A percentile compares a stretch with the other conserved stretches of the same genome.
Conservation (phyloP, 2,113 vertebrate species). For the Tilapia sparmanii region DNA sequence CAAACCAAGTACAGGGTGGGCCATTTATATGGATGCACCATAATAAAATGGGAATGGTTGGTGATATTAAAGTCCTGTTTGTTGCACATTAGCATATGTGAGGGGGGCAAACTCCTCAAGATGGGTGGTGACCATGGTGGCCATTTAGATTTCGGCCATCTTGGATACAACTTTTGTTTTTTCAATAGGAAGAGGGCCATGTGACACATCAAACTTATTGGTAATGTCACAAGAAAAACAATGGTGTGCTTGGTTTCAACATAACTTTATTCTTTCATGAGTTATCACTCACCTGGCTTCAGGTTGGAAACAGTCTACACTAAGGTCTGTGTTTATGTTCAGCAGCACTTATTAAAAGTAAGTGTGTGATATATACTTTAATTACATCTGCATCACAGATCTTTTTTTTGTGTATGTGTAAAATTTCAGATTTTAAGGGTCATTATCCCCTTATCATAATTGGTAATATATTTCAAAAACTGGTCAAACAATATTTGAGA, state of each 20-base stretch:
- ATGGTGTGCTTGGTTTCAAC: not conserved
- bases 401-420: not conserved
- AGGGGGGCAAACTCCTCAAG: too few species aligned
- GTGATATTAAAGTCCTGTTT: not conserved
- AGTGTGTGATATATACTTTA: not conserved
- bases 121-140: too few species aligned
- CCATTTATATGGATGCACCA: not conserved
- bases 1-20: not conserved
- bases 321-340: not conserved
- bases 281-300: not conserved
- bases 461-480: not conserved
- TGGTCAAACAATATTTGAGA: not conserved
- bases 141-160: too few species aligned
- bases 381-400: not conserved
- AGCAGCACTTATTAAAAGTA: not conserved
- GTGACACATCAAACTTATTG: too few species aligned
- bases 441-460: not conserved
- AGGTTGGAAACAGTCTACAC: not conserved
- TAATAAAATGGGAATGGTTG: fast-evolving
- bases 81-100: too few species aligned
- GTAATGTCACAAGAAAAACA: too few species aligned
- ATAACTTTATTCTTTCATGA: not conserved
- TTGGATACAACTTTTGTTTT: too few species aligned
- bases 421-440: not conserved
- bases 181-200: too few species aligned